Conservation (phyloP, 2,113 vertebrate genomes). For the Xenus cinereus region DNA sequence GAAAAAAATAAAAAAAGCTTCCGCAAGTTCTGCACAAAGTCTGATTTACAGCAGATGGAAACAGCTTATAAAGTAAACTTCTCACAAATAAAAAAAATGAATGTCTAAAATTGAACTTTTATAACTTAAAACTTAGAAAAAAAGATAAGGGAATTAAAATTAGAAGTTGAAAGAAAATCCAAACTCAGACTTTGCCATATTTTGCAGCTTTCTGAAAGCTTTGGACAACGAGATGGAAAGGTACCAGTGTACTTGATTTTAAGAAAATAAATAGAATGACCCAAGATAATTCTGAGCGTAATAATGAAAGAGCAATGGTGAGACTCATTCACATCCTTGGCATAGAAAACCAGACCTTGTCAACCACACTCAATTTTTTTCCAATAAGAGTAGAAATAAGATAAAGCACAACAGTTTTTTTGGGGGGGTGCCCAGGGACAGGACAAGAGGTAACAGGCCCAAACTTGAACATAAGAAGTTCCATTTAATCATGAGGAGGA, state of each 20-base stretch:
- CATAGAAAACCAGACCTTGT: background rate
- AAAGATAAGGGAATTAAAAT: background rate
- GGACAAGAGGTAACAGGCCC: too few species aligned
- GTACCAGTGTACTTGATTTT: background rate
- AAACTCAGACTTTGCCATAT: background rate
- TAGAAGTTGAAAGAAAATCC: background rate
- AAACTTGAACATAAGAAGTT: too few species aligned
- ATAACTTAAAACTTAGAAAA: accelerated
- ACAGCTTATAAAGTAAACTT: background rate
- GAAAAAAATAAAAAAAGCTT: background rate
- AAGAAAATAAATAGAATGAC: background rate
- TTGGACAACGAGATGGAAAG: accelerated
- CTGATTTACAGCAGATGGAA: background rate
- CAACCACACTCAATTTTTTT: background rate
- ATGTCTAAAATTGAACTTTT: background rate
- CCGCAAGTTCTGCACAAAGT: background rate
- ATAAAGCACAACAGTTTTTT: background rate
- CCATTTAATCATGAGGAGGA: too few species aligned
- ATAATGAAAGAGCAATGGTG: accelerated
- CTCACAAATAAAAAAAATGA: background rate
- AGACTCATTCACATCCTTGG: background rate
- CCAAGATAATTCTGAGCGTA: background rate
- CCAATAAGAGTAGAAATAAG: background rate
- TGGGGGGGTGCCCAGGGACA: too few species aligned
- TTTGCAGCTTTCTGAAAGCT: background rate